phyloP scores from a whole-genome alignment of 2,888 invertebrate species.

The Ennomos erosarius region DNA sequence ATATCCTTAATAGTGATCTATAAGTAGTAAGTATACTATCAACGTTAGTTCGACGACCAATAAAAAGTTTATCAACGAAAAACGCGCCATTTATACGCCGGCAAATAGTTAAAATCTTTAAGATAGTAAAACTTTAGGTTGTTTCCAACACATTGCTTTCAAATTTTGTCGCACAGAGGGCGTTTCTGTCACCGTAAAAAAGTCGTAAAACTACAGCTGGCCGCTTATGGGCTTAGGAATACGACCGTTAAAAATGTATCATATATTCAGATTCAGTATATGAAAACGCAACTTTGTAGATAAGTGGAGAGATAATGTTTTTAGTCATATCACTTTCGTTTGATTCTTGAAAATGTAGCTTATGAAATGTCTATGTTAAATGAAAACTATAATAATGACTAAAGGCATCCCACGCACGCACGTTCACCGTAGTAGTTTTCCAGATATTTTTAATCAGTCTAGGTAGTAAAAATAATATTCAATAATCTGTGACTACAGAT shows the following conservation, averaged over 20 bases:
- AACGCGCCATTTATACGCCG: not conserved
- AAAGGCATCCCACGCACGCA: too few relatives aligned
- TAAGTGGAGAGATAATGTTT: conserved; percentile 18
- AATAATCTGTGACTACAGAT: too few relatives aligned
- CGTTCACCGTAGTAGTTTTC: too few relatives aligned
- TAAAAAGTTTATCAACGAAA: conserved; percentile 19
- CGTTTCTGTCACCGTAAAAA: conserved; percentile 46
- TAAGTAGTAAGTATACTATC: too few relatives aligned
- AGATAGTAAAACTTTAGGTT: conserved; percentile 18
- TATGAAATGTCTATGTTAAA: too few relatives aligned
- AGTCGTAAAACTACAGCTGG: conserved; percentile 50
- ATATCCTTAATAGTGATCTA: too few relatives aligned
- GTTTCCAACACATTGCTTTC: conserved; percentile 24
- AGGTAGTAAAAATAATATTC: too few relatives aligned
- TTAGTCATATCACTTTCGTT: too few relatives aligned
- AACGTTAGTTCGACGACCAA: conserved; percentile 3
- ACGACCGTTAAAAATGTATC: conserved; percentile 52
- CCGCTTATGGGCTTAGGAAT: conserved; percentile 43
- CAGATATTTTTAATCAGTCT: too few relatives aligned
- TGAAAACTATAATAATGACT: too few relatives aligned
- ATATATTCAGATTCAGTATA: conserved; percentile 34
- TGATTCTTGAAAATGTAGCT: too few relatives aligned
- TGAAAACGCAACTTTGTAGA: conserved; percentile 31
- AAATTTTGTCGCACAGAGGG: conserved; percentile 39
- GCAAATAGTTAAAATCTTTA: conserved; percentile 17